A percentile compares a stretch with the other conserved stretches of the same genome.
Evolutionary conservation across 2,797 vertebrate genomes (phyloP).

Genomic region (Malacoctenus gilli): DNA sequence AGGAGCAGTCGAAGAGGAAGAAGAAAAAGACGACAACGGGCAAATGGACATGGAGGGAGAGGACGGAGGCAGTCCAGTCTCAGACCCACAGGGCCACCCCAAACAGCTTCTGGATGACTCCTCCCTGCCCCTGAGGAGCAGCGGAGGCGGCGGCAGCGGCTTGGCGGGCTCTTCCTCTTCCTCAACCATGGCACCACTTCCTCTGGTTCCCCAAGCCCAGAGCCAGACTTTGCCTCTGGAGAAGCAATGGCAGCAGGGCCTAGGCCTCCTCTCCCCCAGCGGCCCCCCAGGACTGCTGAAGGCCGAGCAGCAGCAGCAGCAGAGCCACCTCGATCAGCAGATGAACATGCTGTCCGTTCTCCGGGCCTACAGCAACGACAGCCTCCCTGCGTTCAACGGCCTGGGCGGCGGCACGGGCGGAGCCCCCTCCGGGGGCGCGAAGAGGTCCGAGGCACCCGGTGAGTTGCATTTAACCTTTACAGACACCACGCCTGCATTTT

Average conservation of each 20-base stretch:
- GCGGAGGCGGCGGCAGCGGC: conserved; percentile 45
- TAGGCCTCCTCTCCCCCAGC: conserved; percentile 87
- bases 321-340: conserved; percentile 91
- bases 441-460: conserved; percentile 97
- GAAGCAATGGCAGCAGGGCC: conserved; percentile 88
- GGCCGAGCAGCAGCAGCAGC: conserved; percentile 89
- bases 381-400: conserved; percentile 93
- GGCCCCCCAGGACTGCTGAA: conserved; percentile 87
- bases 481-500: conserved; percentile 22
- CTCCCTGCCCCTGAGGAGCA: conserved; percentile 58
- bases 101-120: conserved; percentile 61
- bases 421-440: conserved; percentile 85
- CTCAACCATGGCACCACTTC: conserved; percentile 79
- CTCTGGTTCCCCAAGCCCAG: conserved; percentile 78
- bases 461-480: conserved; percentile 81
- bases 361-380: conserved; percentile 95
- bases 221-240: conserved; percentile 89
- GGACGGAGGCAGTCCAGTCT: conserved; percentile 74
- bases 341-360: conserved; percentile 96
- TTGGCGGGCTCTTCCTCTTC: too few species aligned
- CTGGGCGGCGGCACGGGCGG: conserved; percentile 85
- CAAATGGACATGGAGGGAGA: conserved; percentile 85
- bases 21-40: conserved; percentile 84
- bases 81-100: conserved; percentile 60
- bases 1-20: conserved; percentile 81